These are phyloP conservation scores for Sialis lutaria DNA, from an alignment of 2,888 invertebrate species.

Conservation along the genomic window DNA sequence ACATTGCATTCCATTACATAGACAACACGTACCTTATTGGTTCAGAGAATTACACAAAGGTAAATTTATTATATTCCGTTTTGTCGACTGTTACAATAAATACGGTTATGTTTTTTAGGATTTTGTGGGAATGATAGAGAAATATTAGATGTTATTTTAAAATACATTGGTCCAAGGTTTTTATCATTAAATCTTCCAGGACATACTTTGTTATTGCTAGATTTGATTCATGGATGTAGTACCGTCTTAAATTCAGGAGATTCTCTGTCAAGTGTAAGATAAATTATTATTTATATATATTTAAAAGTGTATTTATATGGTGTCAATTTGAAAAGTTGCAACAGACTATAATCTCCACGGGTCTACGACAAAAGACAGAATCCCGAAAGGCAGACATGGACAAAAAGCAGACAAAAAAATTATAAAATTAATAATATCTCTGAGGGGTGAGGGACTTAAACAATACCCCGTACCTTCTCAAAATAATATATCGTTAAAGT, in stretches of 20 bases:
- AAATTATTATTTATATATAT: not conserved
- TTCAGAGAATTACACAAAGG: constrained; percentile 74
- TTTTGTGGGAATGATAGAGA: constrained; percentile 53
- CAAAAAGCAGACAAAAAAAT: too few species aligned
- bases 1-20: constrained; percentile 51
- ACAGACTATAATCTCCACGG: too few species aligned
- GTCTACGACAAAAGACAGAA: too few species aligned
- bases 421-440: too few species aligned
- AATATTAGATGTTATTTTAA: constrained; percentile 58
- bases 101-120: constrained; percentile 19
- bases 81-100: too few species aligned
- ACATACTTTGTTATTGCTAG: constrained; percentile 67
- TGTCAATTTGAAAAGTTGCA: too few species aligned
- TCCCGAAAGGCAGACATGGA: too few species aligned
- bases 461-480: too few species aligned
- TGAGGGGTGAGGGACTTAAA: too few species aligned
- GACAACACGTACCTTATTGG: constrained; percentile 67
- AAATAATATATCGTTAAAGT: too few species aligned
- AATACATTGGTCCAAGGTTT: constrained; percentile 67
- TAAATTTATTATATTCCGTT: constrained; percentile 15
- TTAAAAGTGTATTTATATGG: not conserved
- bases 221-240: constrained; percentile 82
- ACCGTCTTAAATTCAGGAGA: constrained; percentile 70
- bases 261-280: constrained; percentile 35
- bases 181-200: constrained; percentile 78